Conservation (phyloP, 2,797 vertebrate genomes). For the Kryptopterus vitreolus region DNA sequence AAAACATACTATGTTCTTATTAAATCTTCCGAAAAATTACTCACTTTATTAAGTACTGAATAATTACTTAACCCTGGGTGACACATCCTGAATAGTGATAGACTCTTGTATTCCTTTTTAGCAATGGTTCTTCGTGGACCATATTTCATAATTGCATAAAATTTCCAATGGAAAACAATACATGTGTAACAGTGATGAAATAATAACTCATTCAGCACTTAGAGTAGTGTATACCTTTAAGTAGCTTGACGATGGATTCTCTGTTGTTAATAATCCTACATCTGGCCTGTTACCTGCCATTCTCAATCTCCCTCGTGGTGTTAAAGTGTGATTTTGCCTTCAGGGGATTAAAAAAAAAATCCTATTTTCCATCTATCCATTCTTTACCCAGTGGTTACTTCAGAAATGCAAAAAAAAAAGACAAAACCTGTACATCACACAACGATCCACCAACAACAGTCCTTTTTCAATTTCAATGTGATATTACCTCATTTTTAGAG, state of each 20-base stretch:
- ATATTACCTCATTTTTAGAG: conserved; percentile 18
- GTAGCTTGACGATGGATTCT: not conserved
- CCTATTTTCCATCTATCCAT: not conserved
- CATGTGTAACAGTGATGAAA: not conserved
- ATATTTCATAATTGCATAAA: not conserved
- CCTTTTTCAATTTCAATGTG: not conserved
- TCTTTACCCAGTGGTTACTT: not conserved
- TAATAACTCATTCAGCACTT: not conserved
- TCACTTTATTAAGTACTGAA: conserved; percentile 49
- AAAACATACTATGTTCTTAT: not conserved
- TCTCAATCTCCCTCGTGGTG: conserved; percentile 5
- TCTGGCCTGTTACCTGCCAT: conserved; percentile 20
- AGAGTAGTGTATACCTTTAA: not conserved
- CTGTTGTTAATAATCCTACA: conserved; percentile 22
- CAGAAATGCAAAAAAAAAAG: not conserved
- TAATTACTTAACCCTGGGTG: conserved; percentile 39
- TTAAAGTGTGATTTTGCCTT: conserved; percentile 21
- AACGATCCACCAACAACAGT: not conserved
- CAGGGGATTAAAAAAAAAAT: conserved; percentile 21
- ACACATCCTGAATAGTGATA: conserved; percentile 37
- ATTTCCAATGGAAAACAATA: not conserved
- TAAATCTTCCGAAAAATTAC: conserved; percentile 35
- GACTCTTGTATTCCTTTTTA: conserved; percentile 24
- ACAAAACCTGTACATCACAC: not conserved
- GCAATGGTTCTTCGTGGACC: conserved; percentile 34